Evolutionary conservation across 1,140 invertebrate species (phyloP).

Genomic region (Capitella teleta): DNA sequence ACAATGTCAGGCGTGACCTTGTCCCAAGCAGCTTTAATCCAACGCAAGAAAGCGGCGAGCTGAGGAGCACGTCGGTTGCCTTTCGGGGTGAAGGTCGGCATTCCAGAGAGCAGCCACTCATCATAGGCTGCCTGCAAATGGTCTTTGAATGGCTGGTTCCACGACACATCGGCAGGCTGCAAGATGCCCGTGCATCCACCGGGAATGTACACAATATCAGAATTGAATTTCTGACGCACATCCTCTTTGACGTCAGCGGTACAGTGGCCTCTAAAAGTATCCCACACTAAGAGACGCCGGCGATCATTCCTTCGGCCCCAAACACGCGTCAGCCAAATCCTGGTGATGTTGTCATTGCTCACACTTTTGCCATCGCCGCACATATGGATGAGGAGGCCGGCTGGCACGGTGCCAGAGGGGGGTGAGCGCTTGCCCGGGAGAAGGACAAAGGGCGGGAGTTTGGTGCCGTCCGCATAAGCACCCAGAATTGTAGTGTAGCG

Average conservation of each 20-base stretch:
- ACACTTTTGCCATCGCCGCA: not conserved
- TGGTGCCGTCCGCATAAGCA: not conserved
- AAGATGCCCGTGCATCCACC: conserved; percentile 8
- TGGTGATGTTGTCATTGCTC: not conserved
- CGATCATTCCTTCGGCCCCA: not conserved
- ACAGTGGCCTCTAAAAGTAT: not conserved
- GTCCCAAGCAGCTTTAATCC: conserved; percentile 10
- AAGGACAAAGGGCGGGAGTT: not conserved
- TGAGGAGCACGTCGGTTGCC: conserved; percentile 6
- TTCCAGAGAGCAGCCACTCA: conserved; percentile 10
- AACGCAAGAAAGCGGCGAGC: conserved; percentile 1
- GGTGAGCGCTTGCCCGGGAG: not conserved
- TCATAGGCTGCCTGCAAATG: conserved; percentile 1
- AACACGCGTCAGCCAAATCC: not conserved
- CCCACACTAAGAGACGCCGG: not conserved
- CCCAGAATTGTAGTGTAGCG: not conserved
- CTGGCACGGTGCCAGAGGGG: not conserved
- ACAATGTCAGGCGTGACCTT: conserved; percentile 6
- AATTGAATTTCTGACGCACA: not conserved
- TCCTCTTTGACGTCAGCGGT: not conserved
- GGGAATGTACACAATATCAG: conserved; percentile 7
- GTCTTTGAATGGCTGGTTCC: conserved; percentile 7
- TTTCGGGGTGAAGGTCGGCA: conserved; percentile 4
- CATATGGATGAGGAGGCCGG: not conserved
- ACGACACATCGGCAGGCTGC: conserved; percentile 10